Evolutionary conservation across 92 coral and sea anemone genomes (phyloP).

Genomic region (Parazoanthus darwini): DNA sequence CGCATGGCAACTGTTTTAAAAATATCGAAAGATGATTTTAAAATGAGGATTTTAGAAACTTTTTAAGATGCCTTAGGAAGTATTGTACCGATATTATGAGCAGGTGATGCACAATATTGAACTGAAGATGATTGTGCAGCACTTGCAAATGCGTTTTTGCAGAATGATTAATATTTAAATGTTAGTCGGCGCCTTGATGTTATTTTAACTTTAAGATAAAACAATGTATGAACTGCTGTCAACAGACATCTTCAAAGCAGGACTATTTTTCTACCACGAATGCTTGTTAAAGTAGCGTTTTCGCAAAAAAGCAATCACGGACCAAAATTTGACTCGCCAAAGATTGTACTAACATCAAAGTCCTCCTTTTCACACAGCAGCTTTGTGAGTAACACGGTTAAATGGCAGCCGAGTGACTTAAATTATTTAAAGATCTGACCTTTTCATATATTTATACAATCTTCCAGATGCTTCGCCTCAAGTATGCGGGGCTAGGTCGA

Average conservation of each 20-base stretch:
- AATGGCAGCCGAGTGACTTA: background rate
- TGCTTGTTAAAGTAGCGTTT: background rate
- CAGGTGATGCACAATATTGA: background rate
- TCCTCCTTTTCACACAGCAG: background rate
- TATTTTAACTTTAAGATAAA: background rate
- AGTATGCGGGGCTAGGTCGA: background rate
- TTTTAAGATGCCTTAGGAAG: background rate
- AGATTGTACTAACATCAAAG: background rate
- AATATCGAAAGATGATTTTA: background rate
- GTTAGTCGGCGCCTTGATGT: background rate
- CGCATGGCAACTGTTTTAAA: background rate
- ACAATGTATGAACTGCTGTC: background rate
- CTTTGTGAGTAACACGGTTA: background rate
- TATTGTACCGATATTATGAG: background rate
- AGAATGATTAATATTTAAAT: background rate
- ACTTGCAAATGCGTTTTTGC: background rate
- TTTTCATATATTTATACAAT: background rate
- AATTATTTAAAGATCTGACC: background rate
- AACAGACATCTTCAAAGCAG: background rate
- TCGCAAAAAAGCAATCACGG: background rate
- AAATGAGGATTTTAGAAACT: too few relatives aligned
- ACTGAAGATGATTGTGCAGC: background rate
- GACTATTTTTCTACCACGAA: background rate
- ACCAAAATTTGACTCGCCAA: background rate
- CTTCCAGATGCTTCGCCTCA: constrained; percentile 4